phyloP scores from a whole-genome alignment of 2,113 vertebrate genomes.

The Phrynosoma blainvillii region DNA sequence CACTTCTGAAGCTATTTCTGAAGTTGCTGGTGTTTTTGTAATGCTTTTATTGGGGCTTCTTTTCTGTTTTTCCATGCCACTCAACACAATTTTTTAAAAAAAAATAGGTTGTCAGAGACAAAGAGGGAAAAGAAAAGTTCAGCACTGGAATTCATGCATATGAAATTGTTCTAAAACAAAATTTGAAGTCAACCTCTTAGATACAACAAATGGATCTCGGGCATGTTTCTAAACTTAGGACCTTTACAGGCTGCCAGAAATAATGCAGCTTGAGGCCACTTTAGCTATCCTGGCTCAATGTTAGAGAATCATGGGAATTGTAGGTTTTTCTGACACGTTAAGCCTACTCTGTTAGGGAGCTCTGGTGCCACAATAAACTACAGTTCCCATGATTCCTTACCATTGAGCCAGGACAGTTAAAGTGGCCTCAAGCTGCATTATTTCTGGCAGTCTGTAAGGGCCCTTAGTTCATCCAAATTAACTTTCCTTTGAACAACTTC shows the following conservation, averaged over 20 bases:
- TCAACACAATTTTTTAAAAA: slow-evolving; percentile 60
- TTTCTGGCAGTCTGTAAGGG: no score
- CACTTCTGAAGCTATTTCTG: slow-evolving; percentile 57
- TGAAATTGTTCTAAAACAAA: slow-evolving; percentile 59
- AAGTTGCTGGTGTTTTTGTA: slow-evolving; percentile 52
- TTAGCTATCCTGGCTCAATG: no score
- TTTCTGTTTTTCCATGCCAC: slow-evolving; percentile 57
- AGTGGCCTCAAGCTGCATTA: no score
- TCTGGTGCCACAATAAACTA: no score
- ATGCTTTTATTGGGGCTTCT: slow-evolving; percentile 45
- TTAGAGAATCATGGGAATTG: no score
- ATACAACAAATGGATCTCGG: slow-evolving; percentile 36
- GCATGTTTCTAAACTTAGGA: slow-evolving; percentile 5
- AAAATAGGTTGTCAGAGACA: slow-evolving; percentile 21
- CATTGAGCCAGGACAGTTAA: no score
- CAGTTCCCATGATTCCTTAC: no score
- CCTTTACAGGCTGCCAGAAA: no score
- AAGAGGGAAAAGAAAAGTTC: background rate
- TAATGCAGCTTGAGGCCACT: no score
- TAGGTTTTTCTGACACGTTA: no score
- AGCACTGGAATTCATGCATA: slow-evolving; percentile 9
- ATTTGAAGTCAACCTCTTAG: slow-evolving; percentile 40
- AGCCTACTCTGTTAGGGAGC: no score
- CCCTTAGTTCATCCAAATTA: slow-evolving; percentile 40
- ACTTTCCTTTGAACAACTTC: slow-evolving; percentile 60